Evolutionary conservation across 2,888 invertebrate species (phyloP).

Genomic region (Drosophila mimetica): DNA sequence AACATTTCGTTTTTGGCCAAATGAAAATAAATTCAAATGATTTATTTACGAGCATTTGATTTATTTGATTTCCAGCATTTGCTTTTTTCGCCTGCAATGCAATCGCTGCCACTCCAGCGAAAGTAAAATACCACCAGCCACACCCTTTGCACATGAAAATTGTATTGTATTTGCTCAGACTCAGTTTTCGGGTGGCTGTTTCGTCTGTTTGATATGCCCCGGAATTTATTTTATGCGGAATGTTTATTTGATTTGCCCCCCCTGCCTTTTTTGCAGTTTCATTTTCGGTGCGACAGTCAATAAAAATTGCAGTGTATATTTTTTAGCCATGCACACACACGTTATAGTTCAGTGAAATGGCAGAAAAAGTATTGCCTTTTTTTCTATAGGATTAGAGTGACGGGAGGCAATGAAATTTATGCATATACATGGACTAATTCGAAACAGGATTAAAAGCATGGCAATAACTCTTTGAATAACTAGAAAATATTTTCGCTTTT

Average conservation of each 20-base stretch:
- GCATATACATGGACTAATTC: constrained; percentile 10
- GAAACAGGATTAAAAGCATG: constrained; percentile 14
- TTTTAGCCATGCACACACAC: constrained; percentile 1
- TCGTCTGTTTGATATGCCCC: constrained; percentile 32
- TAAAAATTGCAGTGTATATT: constrained; percentile 54
- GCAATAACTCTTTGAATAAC: constrained; percentile 5
- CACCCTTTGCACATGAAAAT: constrained; percentile 42
- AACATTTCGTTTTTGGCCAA: constrained; percentile 62
- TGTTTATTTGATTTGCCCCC: constrained; percentile 41
- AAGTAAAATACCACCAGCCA: constrained; percentile 2
- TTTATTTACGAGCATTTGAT: constrained; percentile 83
- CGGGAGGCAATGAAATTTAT: constrained; percentile 28
- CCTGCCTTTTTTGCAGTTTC: constrained; percentile 38
- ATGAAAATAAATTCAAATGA: constrained; percentile 82
- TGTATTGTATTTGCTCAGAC: constrained; percentile 45
- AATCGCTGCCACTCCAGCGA: constrained; percentile 21
- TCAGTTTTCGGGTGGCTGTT: constrained; percentile 11
- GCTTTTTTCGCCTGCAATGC: constrained; percentile 27
- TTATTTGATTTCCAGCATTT: constrained; percentile 79
- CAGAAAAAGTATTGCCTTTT: constrained; percentile 10
- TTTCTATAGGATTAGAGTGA: constrained; percentile 19
- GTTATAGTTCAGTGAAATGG: constrained; percentile 10
- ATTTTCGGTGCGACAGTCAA: constrained; percentile 55
- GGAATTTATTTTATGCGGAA: constrained; percentile 48
- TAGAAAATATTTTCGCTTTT: constrained; percentile 10